These are phyloP conservation scores for Drosophila carrolli DNA, from an alignment of 1,140 invertebrate species.

Conservation along the genomic window DNA sequence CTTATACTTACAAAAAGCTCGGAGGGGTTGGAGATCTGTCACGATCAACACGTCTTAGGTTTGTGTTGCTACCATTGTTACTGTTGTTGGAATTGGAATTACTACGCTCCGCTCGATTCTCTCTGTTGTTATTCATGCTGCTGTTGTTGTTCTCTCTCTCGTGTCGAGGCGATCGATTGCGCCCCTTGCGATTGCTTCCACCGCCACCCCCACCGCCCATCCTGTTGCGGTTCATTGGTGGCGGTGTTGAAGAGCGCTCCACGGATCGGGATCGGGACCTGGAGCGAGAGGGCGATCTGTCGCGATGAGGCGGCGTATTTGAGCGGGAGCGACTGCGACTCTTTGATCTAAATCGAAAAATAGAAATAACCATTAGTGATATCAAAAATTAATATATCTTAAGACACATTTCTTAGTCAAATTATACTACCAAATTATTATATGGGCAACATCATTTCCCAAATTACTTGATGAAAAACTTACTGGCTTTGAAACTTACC, in stretches of 20 bases:
- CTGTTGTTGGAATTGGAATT: conserved; percentile 43
- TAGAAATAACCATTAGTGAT: too few relatives aligned
- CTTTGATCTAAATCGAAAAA: conserved; percentile 84
- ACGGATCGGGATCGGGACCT: conserved; percentile 86
- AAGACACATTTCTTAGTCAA: too few relatives aligned
- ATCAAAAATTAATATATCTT: background rate
- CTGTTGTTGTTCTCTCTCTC: conserved; percentile 68
- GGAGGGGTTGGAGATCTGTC: conserved; percentile 92
- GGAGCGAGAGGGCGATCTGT: conserved; percentile 84
- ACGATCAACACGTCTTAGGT: conserved; percentile 71
- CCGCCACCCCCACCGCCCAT: conserved; percentile 81
- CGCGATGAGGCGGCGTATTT: conserved; percentile 40
- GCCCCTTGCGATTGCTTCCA: conserved; percentile 56
- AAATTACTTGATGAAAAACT: too few relatives aligned
- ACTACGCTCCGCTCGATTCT: conserved; percentile 39
- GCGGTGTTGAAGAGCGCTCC: conserved; percentile 54
- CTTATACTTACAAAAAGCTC: conserved; percentile 89
- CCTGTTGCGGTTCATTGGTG: conserved; percentile 59
- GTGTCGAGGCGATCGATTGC: conserved; percentile 75
- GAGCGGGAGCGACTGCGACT: conserved; percentile 86
- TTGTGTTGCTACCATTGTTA: conserved; percentile 43
- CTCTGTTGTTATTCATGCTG: conserved; percentile 39
- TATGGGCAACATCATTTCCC: too few relatives aligned
- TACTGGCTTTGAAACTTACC: conserved; percentile 34
- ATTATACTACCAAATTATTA: too few relatives aligned